These are phyloP conservation scores for Petrolisthes manimaculis DNA, from an alignment of 2,888 invertebrate genomes.

Conservation along the genomic window DNA sequence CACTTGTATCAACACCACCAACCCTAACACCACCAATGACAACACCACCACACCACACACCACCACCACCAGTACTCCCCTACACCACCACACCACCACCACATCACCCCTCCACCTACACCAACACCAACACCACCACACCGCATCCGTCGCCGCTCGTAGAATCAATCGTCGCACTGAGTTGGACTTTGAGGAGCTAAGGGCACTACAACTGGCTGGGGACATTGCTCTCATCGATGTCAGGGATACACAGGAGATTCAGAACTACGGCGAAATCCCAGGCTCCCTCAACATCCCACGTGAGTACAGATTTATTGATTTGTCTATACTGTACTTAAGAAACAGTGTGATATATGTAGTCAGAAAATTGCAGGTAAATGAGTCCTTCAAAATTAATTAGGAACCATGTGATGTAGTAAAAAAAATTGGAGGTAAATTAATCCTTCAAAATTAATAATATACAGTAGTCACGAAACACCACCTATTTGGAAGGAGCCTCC, in stretches of 20 bases:
- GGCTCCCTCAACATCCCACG: slow-evolving; percentile 63
- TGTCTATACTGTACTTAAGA: no score
- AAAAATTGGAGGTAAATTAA: no score
- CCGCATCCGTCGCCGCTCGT: slow-evolving; percentile 12
- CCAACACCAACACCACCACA: not conserved
- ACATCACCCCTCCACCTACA: not conserved
- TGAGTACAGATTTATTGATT: slow-evolving; percentile 56
- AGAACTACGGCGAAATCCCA: slow-evolving; percentile 56
- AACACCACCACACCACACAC: not conserved
- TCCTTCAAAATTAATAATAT: no score
- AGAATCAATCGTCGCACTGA: slow-evolving; percentile 46
- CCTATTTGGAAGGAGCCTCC: no score
- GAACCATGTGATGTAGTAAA: no score
- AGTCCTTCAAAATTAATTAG: no score
- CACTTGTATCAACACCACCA: not conserved
- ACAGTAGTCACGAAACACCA: no score
- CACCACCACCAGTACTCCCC: not conserved
- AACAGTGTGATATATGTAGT: no score
- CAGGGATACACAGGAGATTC: slow-evolving; percentile 42
- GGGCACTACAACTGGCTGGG: slow-evolving; percentile 47
- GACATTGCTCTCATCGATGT: slow-evolving; percentile 64
- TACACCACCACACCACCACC: not conserved
- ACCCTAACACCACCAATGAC: not conserved
- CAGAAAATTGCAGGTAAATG: no score
- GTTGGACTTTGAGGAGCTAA: slow-evolving; percentile 61